A percentile compares a stretch with the other conserved stretches of the same genome.
phyloP scores from a whole-genome alignment of 2,888 invertebrate species.

The Linnaemya tessellans region DNA sequence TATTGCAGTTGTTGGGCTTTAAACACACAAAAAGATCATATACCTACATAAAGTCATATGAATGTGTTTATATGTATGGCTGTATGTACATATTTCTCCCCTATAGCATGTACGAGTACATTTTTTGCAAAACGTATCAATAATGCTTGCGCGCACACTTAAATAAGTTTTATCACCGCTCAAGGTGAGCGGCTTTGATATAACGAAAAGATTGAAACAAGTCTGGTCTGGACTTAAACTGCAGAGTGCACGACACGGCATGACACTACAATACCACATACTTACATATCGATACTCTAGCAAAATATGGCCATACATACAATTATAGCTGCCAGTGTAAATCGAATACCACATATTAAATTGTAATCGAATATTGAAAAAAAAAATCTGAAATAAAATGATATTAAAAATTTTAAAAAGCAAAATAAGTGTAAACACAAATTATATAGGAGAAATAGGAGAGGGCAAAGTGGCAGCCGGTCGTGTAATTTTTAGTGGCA shows the following conservation, averaged over 20 bases:
- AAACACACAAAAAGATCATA: not conserved
- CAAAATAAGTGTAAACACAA: constrained; percentile 16
- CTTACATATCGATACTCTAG: not conserved
- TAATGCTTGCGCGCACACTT: constrained; percentile 61
- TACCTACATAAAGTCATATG: not conserved
- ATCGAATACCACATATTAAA: constrained; percentile 29
- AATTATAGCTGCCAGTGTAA: not conserved
- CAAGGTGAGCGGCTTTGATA: constrained; percentile 77
- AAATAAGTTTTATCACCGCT: constrained; percentile 78
- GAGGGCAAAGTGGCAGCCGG: constrained; percentile 9
- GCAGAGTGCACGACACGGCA: constrained; percentile 70
- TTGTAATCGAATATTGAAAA: constrained; percentile 39
- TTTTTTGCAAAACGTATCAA: constrained; percentile 66
- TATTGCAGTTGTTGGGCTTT: not conserved
- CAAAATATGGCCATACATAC: constrained; percentile 9
- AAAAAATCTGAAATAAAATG: constrained; percentile 6
- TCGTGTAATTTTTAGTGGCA: constrained; percentile 16
- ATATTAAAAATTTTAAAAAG: constrained; percentile 15
- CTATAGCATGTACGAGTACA: constrained; percentile 18
- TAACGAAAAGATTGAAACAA: constrained; percentile 73
- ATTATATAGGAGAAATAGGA: constrained; percentile 27
- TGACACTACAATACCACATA: constrained; percentile 52
- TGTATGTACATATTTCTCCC: not conserved
- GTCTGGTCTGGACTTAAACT: constrained; percentile 73
- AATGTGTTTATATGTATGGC: constrained; percentile 14